Evolutionary conservation across 2,797 vertebrate species (phyloP).

Genomic region (Arnoldichthys spilopterus): DNA sequence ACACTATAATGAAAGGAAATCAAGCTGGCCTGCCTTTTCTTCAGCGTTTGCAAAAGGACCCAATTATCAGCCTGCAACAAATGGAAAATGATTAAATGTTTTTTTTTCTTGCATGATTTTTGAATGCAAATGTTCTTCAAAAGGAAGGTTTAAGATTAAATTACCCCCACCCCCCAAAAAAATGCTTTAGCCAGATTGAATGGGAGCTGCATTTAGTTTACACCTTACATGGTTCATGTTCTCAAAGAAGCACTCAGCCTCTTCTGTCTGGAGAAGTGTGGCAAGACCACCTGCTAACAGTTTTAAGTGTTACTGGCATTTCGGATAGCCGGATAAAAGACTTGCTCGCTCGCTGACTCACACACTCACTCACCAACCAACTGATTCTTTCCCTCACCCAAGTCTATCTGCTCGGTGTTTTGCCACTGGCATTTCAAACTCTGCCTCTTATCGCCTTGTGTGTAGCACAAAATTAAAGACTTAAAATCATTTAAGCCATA

Average conservation of each 20-base stretch:
- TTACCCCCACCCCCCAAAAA: background rate
- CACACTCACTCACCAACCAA: background rate
- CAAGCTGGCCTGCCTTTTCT: background rate
- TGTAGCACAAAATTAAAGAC: slow-evolving; percentile 42
- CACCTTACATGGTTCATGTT: background rate
- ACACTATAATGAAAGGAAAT: background rate
- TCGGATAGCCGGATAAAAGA: slow-evolving; percentile 14
- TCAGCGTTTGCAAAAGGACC: background rate
- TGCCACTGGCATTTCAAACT: slow-evolving; percentile 34
- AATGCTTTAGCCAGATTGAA: background rate
- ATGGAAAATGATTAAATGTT: background rate
- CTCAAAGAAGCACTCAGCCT: background rate
- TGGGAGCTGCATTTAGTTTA: background rate
- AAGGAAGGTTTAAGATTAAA: background rate
- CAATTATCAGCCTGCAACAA: background rate
- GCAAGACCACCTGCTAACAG: slow-evolving; percentile 29
- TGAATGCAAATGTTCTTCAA: background rate
- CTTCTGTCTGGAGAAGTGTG: slow-evolving; percentile 4
- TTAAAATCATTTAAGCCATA: slow-evolving; percentile 45
- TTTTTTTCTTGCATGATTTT: background rate
- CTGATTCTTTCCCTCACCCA: background rate
- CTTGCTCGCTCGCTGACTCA: background rate
- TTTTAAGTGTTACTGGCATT: slow-evolving; percentile 36
- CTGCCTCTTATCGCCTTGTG: slow-evolving; percentile 40
- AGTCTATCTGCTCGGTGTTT: slow-evolving; percentile 1